A percentile compares a stretch with the other conserved stretches of the same genome.
These are phyloP conservation scores for Euspilapteryx auroguttella DNA, from an alignment of 2,888 invertebrate species.

Conservation along the genomic window DNA sequence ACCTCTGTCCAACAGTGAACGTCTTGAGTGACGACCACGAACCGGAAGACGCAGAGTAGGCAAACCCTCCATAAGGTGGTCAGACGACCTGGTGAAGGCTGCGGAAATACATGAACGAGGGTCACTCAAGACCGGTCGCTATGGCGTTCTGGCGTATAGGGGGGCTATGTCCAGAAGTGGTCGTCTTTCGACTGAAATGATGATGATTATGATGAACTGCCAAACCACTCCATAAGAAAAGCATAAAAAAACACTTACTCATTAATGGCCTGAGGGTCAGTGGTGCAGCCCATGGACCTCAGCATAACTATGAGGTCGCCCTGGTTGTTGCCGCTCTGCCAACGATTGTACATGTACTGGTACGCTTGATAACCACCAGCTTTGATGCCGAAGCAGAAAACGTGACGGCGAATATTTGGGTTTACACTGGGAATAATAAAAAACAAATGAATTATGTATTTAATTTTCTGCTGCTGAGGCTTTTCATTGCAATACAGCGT, in stretches of 20 bases:
- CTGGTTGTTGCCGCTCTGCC: conserved; percentile 32
- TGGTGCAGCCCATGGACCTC: conserved; percentile 50
- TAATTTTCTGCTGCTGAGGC: background rate
- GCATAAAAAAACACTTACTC: conserved; percentile 20
- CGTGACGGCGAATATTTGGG: conserved; percentile 61
- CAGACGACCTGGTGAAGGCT: too few relatives aligned
- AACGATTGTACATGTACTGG: conserved; percentile 45
- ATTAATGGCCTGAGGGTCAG: conserved; percentile 21
- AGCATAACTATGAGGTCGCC: conserved; percentile 44
- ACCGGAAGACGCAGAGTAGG: too few relatives aligned
- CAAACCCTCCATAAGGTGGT: too few relatives aligned
- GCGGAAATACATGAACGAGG: too few relatives aligned
- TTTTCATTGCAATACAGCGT: too few relatives aligned
- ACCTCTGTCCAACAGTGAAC: too few relatives aligned
- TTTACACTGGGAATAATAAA: conserved; percentile 38
- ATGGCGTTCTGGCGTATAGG: too few relatives aligned
- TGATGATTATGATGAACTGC: too few relatives aligned
- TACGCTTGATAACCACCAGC: conserved; percentile 63
- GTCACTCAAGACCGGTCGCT: too few relatives aligned
- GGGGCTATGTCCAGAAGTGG: too few relatives aligned
- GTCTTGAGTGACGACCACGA: too few relatives aligned
- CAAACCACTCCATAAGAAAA: background rate
- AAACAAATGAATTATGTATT: background rate
- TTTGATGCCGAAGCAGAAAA: conserved; percentile 66
- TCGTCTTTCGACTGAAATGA: too few relatives aligned